Conservation (phyloP, 2,797 vertebrate genomes). For the Notolabrus celidotus region DNA sequence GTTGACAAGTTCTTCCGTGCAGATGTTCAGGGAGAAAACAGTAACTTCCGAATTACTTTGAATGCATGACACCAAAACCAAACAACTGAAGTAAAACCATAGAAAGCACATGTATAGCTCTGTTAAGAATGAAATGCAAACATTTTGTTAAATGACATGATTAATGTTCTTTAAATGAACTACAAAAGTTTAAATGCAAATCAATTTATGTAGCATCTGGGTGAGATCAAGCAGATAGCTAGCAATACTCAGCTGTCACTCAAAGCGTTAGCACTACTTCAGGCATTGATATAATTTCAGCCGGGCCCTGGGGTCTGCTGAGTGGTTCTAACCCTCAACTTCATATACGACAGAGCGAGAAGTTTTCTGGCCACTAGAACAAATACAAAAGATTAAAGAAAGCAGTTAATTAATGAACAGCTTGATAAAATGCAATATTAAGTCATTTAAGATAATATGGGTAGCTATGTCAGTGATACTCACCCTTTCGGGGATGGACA, state of each 20-base stretch:
- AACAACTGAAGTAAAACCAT: not conserved
- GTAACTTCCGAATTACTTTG: not conserved
- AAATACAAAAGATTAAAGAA: slow-evolving; percentile 14
- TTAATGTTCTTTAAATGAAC: not conserved
- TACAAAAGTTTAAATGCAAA: too few relatives aligned
- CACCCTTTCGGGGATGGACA: slow-evolving; percentile 51
- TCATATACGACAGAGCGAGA: not conserved
- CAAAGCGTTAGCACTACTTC: too few relatives aligned
- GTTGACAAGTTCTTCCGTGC: too few relatives aligned
- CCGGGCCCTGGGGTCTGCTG: too few relatives aligned
- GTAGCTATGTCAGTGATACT: slow-evolving; percentile 12
- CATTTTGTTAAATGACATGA: not conserved
- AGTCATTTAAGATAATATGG: not conserved
- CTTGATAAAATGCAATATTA: not conserved
- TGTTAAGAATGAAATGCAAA: not conserved
- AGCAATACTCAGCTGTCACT: too few relatives aligned
- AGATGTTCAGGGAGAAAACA: too few relatives aligned
- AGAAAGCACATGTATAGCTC: not conserved
- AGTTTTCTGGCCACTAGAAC: slow-evolving; percentile 29
- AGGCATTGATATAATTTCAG: too few relatives aligned
- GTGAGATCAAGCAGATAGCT: too few relatives aligned
- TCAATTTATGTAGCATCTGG: too few relatives aligned
- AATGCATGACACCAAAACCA: not conserved
- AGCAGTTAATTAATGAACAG: not conserved
- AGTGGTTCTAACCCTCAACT: not conserved